A percentile compares a stretch with the other conserved stretches of the same genome.
Conservation (phyloP, 1,140 invertebrate species). For the Holotrichia oblita region DNA sequence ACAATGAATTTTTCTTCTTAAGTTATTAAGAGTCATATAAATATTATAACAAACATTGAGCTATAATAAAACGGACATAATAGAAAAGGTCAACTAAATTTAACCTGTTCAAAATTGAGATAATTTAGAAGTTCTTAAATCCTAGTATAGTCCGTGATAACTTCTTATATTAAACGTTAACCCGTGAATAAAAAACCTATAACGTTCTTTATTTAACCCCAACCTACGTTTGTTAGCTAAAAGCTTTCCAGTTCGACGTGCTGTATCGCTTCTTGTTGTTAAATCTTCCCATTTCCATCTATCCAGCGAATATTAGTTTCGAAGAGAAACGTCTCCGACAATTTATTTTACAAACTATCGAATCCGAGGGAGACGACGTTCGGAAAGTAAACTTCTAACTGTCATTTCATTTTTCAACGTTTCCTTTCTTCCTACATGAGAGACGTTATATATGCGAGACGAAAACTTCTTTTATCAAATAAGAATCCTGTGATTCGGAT, state of each 20-base stretch:
- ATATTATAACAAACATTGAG: too few species aligned
- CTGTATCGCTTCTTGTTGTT: background rate
- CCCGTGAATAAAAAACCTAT: constrained; percentile 1
- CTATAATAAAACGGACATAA: too few species aligned
- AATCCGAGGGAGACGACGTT: background rate
- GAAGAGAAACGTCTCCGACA: background rate
- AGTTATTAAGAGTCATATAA: too few species aligned
- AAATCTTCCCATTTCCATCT: background rate
- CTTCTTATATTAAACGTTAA: constrained; percentile 6
- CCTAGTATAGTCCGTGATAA: too few species aligned
- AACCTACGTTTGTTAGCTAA: constrained; percentile 7
- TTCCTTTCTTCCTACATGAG: background rate
- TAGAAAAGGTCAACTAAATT: too few species aligned
- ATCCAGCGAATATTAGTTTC: background rate
- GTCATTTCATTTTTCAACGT: constrained; percentile 20
- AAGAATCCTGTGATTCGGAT: background rate
- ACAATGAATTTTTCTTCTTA: too few species aligned
- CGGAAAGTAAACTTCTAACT: constrained; percentile 15
- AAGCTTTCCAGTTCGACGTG: background rate
- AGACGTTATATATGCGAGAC: background rate
- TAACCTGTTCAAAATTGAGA: too few species aligned
- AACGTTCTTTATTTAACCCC: background rate
- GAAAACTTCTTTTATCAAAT: constrained; percentile 18
- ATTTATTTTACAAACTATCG: background rate
- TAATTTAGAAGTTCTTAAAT: too few species aligned